Evolutionary conservation across 1,140 invertebrate genomes (phyloP), one percentile per base, ranked within the genome.

Genomic region (Drosophila tropicalis): DNA sequence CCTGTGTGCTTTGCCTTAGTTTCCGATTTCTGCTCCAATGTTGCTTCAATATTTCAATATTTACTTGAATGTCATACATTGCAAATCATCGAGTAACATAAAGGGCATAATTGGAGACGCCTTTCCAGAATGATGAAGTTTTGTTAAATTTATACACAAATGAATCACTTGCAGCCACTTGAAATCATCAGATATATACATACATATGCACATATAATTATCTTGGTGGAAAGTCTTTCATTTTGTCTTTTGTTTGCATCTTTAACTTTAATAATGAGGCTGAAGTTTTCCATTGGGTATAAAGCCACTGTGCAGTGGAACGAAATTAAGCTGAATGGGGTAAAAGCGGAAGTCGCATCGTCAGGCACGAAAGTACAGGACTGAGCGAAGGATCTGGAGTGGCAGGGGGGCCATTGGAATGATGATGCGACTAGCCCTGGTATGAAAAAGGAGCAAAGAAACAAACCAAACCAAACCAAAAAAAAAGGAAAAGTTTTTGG

Each of bases 311-410:
- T 72, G 47, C 58, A 58, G 67, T 65, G 67, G 65, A 66, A 58
- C 83, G 25, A 74, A 80, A 80, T 72, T 78, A 78, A 81, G 75
- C 79, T 75, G 71, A 83, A 78, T 71, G 82, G 83, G 76, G 70
- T 83, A 70, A 83, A 83, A 77, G 83, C 80, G 76, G 83, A 89
- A 89, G 83, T 89, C 75, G 79, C 68, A 87, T 80, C 73, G 84
- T 79, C 76, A 83, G 72, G 76, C 83, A 87, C 70, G 72, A 69
- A 67, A 70, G 51, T 67, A 39, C 66, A 67, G 41, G 39, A 64
- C 58, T 51, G 32, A 61, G 58, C 64, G 64, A 66, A 57, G 54
- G 54, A 67, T 70, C 36, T 39, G 36, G 36, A 39, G 39, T 32
- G 70, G 41, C 47, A 41, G 32, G 40, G 40, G 44, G 44, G 9